These are phyloP conservation scores for Adrianichthys oophorus DNA, from an alignment of 2,797 vertebrate species.

Conservation along the genomic window DNA sequence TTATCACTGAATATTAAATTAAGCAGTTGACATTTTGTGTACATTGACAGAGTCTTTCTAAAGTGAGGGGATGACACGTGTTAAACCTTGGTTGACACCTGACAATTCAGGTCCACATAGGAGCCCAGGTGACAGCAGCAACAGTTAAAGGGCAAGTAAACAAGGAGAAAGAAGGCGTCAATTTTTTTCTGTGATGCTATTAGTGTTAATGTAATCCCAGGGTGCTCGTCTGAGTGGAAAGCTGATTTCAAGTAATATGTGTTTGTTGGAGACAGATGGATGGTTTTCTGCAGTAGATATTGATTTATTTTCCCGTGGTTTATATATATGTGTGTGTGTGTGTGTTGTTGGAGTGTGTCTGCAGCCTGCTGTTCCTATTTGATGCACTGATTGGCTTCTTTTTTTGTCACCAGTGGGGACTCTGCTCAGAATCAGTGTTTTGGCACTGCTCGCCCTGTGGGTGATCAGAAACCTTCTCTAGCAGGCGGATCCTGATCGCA, in stretches of 20 bases:
- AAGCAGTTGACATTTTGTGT: slow-evolving; percentile 67
- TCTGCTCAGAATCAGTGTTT: slow-evolving; percentile 46
- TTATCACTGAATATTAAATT: slow-evolving; percentile 70
- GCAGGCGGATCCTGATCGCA: slow-evolving; percentile 40
- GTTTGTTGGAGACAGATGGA: slow-evolving; percentile 51
- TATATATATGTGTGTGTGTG: slow-evolving; percentile 32
- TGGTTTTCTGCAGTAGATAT: slow-evolving; percentile 52
- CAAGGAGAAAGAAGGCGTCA: slow-evolving; percentile 34
- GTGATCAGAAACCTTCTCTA: slow-evolving; percentile 62
- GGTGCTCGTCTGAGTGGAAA: slow-evolving; percentile 35
- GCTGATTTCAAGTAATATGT: slow-evolving; percentile 47
- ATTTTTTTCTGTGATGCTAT: slow-evolving; percentile 52
- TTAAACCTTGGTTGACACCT: slow-evolving; percentile 45
- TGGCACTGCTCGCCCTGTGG: slow-evolving; percentile 51
- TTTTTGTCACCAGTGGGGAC: slow-evolving; percentile 62
- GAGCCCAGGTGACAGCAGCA: slow-evolving; percentile 33
- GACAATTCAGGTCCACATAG: slow-evolving; percentile 67
- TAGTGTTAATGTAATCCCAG: slow-evolving; percentile 51
- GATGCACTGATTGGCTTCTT: slow-evolving; percentile 69
- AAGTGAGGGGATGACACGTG: slow-evolving; percentile 13
- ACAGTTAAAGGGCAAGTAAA: slow-evolving; percentile 46
- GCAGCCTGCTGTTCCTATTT: slow-evolving; percentile 66
- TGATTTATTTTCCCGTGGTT: slow-evolving; percentile 49
- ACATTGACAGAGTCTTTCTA: slow-evolving; percentile 37
- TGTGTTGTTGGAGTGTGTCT: slow-evolving; percentile 49